phyloP scores from a whole-genome alignment of 2,888 invertebrate genomes.

The Apamea epomidion region DNA sequence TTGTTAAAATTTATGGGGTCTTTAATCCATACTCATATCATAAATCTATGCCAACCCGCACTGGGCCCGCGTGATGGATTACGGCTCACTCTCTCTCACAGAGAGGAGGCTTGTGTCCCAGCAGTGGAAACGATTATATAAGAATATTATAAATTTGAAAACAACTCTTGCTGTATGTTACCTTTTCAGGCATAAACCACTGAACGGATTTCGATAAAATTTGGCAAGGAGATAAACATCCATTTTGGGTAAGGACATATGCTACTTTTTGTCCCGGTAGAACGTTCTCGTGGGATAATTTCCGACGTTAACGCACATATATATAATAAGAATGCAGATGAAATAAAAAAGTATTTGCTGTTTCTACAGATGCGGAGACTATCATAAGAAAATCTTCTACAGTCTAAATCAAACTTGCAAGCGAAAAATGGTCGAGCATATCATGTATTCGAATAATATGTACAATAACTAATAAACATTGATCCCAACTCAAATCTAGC shows the following conservation, averaged over 20 bases:
- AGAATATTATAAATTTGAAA: too few relatives aligned
- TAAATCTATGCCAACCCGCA: not conserved
- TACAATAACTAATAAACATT: not conserved
- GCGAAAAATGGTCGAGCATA: not conserved
- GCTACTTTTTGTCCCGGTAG: too few relatives aligned
- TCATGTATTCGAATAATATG: too few relatives aligned
- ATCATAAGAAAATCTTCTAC: not conserved
- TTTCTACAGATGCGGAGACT: not conserved
- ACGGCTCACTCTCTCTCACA: not conserved
- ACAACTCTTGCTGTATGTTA: too few relatives aligned
- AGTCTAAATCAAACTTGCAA: not conserved
- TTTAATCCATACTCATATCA: not conserved
- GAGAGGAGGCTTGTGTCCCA: too few relatives aligned
- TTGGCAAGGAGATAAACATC: too few relatives aligned
- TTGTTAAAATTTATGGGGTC: not conserved
- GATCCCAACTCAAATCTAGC: not conserved
- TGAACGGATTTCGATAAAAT: not conserved
- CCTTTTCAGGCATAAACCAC: not conserved
- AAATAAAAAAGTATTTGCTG: not conserved
- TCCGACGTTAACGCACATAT: too few relatives aligned
- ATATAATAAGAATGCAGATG: not conserved
- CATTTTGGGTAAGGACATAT: too few relatives aligned
- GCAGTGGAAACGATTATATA: too few relatives aligned
- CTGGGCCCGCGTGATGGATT: not conserved
- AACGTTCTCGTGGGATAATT: too few relatives aligned